Base-by-base conservation (phyloP, 2,797 vertebrate genomes). In the Myotis vivesi region DNA sequence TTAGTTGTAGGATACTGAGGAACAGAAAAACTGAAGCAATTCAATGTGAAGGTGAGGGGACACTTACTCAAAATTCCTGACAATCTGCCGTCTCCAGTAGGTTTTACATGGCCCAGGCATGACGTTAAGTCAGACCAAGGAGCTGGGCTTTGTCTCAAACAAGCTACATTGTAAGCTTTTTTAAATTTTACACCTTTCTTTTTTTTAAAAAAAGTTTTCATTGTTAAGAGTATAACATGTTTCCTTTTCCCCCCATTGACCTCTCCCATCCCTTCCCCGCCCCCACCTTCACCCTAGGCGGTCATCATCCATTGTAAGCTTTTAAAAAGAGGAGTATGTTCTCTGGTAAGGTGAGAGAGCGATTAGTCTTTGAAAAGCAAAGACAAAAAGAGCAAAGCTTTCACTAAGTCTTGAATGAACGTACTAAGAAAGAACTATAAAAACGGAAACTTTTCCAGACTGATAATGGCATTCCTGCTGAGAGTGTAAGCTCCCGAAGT, bases 381-480 rank as follows among this genome's bases (percentile, higher is more conserved):
- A 53, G 30, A 36, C 19, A 17, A 28, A 51, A 91, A 87, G 33
- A 80, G 66, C 20, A 51, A 62, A 5, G 49, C 80, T 89, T 94
- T 96, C 41, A 41, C n/a, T 97, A 36, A 94, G 89, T 38, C 23
- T 36, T 9, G 81, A 94, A 80, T 49, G 46, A 92, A 90, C 0
- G 0, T 23, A 41, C 59, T 72, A 68, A 77, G 57, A 76, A 88
- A 85, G 64, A 80, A 95, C 92, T 89, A 94, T 53, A 93, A 87
- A 96, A 93, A 94, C 73, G 75, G 97, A 96, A 91, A 94, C 72
- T 30, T 97, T 97, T 94, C 87, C 89, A 93, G 95, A 22, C 89
- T 97, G 94, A 94, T 88, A 96, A 97, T 97, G 95, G 97, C 51
- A 0, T 87, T 97, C 97, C 97, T 94, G 87, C 88, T 10, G 97